Conservation (phyloP, 2,888 invertebrate species). For the Heliconius charithonia region DNA sequence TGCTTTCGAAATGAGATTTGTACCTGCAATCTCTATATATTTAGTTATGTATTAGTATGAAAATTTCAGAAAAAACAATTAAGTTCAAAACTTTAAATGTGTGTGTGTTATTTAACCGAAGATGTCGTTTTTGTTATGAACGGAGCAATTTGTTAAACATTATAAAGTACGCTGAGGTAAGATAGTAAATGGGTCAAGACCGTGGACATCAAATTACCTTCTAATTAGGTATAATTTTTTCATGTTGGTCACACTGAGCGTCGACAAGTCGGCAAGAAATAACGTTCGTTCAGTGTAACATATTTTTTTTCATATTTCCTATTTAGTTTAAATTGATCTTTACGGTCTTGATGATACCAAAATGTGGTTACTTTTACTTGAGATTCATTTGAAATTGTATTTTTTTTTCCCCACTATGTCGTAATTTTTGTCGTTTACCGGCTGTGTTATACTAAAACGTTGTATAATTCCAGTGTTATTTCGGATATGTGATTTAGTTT, state of each 20-base stretch:
- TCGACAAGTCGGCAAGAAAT: no score
- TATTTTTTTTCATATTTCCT: neutral
- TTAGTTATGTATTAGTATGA: no score
- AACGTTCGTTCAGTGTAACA: no score
- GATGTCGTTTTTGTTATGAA: neutral
- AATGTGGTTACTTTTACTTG: neutral
- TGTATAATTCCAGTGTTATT: conserved; percentile 33
- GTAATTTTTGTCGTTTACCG: neutral
- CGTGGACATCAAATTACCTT: no score
- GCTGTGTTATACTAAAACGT: conserved; percentile 13
- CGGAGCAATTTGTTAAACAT: no score
- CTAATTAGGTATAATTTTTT: no score
- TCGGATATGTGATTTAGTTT: conserved; percentile 41
- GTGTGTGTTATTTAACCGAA: neutral
- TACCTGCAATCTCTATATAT: neutral
- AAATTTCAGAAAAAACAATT: no score
- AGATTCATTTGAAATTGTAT: conserved; percentile 1
- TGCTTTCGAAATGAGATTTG: neutral
- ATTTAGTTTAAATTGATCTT: neutral
- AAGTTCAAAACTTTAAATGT: no score
- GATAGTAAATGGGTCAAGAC: no score
- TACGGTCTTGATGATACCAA: neutral
- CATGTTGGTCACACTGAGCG: no score
- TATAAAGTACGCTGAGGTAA: no score
- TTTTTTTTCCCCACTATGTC: conserved; percentile 8